These are phyloP conservation scores for Esox niger DNA, from an alignment of 2,113 vertebrate species.

Conservation along the genomic window DNA sequence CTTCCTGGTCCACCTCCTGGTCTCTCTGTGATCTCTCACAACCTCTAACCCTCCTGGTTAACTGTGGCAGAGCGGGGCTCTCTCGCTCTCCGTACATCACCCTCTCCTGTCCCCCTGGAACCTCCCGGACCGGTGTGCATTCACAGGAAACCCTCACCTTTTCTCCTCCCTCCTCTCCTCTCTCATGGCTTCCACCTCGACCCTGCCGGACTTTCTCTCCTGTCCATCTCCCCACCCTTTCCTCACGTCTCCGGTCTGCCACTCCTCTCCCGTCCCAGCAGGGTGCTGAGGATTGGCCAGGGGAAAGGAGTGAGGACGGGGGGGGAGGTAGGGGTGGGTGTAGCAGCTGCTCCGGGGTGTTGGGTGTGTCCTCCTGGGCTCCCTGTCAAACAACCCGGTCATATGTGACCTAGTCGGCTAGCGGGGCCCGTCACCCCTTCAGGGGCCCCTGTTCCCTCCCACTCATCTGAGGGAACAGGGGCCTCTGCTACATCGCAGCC, in stretches of 20 bases:
- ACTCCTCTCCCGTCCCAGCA: not conserved
- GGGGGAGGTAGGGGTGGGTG: not conserved
- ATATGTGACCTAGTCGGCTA: no score
- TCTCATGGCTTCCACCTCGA: not conserved
- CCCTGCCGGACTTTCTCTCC: not conserved
- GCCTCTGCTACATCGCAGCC: no score
- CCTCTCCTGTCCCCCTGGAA: no score
- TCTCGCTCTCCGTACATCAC: not conserved
- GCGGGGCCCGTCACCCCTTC: no score
- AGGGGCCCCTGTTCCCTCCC: no score
- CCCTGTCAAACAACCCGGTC: not conserved
- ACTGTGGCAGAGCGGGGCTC: not conserved
- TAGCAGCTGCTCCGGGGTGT: no score
- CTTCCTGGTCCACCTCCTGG: no score
- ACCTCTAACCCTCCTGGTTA: slow-evolving; percentile 7
- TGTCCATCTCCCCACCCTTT: not conserved
- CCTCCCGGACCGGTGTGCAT: not conserved
- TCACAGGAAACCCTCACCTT: not conserved
- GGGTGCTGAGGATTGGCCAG: not conserved
- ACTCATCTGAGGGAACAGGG: no score
- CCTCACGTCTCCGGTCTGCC: not conserved
- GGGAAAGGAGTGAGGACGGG: not conserved
- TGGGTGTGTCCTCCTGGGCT: no score
- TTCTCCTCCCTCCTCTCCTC: not conserved
- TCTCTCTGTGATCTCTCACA: not conserved